Conservation (phyloP, 2,888 invertebrate species). For the Margaritifera margaritifera region DNA sequence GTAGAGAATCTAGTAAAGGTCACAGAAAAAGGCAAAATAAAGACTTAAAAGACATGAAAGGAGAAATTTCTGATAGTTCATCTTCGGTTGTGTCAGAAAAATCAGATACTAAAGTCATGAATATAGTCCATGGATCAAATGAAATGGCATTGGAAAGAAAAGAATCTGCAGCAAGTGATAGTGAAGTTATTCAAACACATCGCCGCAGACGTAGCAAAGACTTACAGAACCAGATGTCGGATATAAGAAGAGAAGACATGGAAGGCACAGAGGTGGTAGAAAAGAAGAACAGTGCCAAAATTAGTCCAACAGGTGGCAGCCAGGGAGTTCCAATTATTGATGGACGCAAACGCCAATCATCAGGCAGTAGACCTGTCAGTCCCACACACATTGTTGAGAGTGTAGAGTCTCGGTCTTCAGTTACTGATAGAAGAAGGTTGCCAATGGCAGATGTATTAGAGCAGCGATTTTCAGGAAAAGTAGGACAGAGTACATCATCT, state of each 20-base stretch:
- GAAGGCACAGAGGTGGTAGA: constrained; percentile 30
- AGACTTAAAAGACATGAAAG: constrained; percentile 28
- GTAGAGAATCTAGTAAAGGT: constrained; percentile 37
- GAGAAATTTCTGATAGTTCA: constrained; percentile 37
- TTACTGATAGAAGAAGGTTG: constrained; percentile 38
- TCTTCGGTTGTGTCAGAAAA: constrained; percentile 37
- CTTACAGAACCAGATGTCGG: constrained; percentile 17
- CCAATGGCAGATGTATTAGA: constrained; percentile 59
- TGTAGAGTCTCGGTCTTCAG: constrained; percentile 32
- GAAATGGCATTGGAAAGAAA: constrained; percentile 29
- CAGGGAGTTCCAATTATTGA: constrained; percentile 58
- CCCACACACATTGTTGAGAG: constrained; percentile 49
- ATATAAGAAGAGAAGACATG: constrained; percentile 39
- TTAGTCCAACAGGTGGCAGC: constrained; percentile 39
- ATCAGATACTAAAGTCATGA: constrained; percentile 5
- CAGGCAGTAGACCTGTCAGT: constrained; percentile 62
- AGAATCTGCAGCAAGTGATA: constrained; percentile 22
- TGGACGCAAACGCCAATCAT: constrained; percentile 54
- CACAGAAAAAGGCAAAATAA: constrained; percentile 47
- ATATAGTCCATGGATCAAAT: constrained; percentile 24
- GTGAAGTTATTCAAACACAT: constrained; percentile 30
- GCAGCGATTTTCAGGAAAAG: constrained; percentile 45
- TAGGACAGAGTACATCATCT: constrained; percentile 35
- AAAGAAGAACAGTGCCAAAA: constrained; percentile 30
- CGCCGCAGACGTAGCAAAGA: constrained; percentile 49